Evolutionary conservation across 1,140 invertebrate genomes (phyloP), one percentile per base, ranked within the genome.

Genomic region (Doryteuthis pealeii): DNA sequence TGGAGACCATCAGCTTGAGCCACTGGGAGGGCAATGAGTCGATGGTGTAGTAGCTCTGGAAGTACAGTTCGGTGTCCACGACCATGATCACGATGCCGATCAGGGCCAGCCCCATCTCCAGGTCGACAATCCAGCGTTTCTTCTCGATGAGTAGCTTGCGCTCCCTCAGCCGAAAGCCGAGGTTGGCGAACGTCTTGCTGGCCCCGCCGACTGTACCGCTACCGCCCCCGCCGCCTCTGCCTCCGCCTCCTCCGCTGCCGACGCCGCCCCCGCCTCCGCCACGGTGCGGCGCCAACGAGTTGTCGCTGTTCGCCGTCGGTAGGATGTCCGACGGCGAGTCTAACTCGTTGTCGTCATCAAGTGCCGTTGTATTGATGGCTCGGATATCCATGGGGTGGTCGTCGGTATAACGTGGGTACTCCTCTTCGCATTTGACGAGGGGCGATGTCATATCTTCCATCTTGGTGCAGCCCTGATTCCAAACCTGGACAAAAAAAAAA

Each of bases 1-100:
- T 74, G 1, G 83, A 78, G 2, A 80, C 82, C 58, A 83, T 69
- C 22, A 79, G 75, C 15, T 81, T 79, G 8, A 84, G 66, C 49
- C 78, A 74, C 5, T 78, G 75, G 30, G 81, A 83, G 18, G 78
- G 70, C 0, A 75, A 40, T 1, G 74, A 77, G 31, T 72, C 71
- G 18, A 69, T 71, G 14, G 30, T 72, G 6, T 80, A 77, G 10
- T 72, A 66, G 15, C 71, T 70, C 14, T 77, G 73, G 71, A 83
- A 80, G 43, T 78, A 76, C 28, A 83, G 74, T 49, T 84, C 83
- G 0, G 79, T 81, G 76, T 84, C 80, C n/a, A 83, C 74, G 2
- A 84, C 78, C 35, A 80, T 81, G 31, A 81, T 67, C 12, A 79
- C 26, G 68, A 84, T 81, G 8, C 83, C 83, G 31, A 79, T 62